These are phyloP conservation scores for Stenopsyche tienmushanensis DNA, from an alignment of 1,140 invertebrate species.

Conservation along the genomic window DNA sequence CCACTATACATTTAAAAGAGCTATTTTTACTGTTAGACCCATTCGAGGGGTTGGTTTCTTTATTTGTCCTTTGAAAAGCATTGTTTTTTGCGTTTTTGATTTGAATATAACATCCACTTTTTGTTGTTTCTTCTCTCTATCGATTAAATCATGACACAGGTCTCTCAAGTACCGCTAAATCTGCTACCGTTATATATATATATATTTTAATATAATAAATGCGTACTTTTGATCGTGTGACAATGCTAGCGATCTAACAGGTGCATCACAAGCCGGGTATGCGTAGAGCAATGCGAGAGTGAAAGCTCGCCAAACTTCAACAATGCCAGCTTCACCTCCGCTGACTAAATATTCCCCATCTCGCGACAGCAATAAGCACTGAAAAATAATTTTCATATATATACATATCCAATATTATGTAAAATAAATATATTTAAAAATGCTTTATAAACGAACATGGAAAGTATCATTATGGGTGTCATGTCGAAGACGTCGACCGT, in stretches of 20 bases:
- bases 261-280: constrained; percentile 94
- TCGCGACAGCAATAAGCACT: constrained; percentile 92
- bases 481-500: constrained; percentile 82
- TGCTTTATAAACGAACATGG: constrained; percentile 65
- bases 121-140: too few species aligned
- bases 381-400: constrained; percentile 42
- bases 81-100: too few species aligned
- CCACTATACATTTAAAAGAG: too few species aligned
- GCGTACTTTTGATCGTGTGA: constrained; percentile 97
- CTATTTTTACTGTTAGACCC: too few species aligned
- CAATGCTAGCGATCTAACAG: constrained; percentile 87
- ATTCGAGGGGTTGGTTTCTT: too few species aligned
- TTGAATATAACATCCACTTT: too few species aligned
- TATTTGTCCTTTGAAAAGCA: too few species aligned
- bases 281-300: constrained; percentile 95
- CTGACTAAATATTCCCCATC: constrained; percentile 98
- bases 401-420: constrained; percentile 4
- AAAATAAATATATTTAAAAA: constrained; percentile 5
- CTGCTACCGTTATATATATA: too few species aligned
- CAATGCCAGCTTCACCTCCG: constrained; percentile 93
- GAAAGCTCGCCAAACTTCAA: constrained; percentile 97
- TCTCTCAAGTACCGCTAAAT: too few species aligned
- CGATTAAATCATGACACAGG: too few species aligned
- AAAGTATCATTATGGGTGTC: constrained; percentile 94
- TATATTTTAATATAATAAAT: too few species aligned